Percentiles rank a stretch among this genome's conserved stretches.
Conservation (phyloP, 1,140 invertebrate species). For the Atopsyche davidsoni region DNA sequence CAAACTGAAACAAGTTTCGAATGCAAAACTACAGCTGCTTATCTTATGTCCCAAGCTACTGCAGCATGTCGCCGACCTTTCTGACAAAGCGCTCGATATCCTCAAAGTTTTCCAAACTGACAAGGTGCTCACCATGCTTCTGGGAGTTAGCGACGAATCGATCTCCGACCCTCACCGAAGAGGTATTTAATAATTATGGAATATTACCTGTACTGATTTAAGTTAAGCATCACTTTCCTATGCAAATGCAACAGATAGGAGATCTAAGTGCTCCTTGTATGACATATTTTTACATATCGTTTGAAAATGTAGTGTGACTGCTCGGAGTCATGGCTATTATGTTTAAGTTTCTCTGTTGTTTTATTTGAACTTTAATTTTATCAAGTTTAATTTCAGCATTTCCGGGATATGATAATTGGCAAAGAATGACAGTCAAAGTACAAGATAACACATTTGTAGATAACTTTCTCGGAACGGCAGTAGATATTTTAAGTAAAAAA, state of each 20-base stretch:
- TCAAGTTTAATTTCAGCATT: conserved; percentile 47
- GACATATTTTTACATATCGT: too few relatives aligned
- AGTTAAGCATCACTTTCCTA: too few relatives aligned
- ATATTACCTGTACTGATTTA: conserved; percentile 32
- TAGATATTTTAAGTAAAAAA: conserved; percentile 63
- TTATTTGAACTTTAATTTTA: too few relatives aligned
- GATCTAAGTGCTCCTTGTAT: too few relatives aligned
- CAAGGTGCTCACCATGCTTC: conserved; percentile 68
- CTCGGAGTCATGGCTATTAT: too few relatives aligned
- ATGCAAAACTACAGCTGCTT: conserved; percentile 67
- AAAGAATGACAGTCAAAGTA: conserved; percentile 66
- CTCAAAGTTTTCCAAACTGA: conserved; percentile 60
- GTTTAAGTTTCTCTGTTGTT: too few relatives aligned
- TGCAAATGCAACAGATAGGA: too few relatives aligned
- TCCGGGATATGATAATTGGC: conserved; percentile 67
- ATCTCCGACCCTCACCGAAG: conserved; percentile 51
- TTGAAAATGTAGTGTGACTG: too few relatives aligned
- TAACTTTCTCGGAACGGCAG: conserved; percentile 68
- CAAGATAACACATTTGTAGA: conserved; percentile 76
- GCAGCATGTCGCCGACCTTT: conserved; percentile 52
- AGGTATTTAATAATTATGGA: conserved; percentile 41
- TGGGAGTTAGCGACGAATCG: conserved; percentile 64
- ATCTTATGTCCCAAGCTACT: conserved; percentile 70
- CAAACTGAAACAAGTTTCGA: conserved; percentile 53
- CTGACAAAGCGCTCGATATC: conserved; percentile 49